Evolutionary conservation across 2,888 invertebrate genomes (phyloP), one percentile per base, ranked within the genome.

Genomic region (Acrobasis repandana): DNA sequence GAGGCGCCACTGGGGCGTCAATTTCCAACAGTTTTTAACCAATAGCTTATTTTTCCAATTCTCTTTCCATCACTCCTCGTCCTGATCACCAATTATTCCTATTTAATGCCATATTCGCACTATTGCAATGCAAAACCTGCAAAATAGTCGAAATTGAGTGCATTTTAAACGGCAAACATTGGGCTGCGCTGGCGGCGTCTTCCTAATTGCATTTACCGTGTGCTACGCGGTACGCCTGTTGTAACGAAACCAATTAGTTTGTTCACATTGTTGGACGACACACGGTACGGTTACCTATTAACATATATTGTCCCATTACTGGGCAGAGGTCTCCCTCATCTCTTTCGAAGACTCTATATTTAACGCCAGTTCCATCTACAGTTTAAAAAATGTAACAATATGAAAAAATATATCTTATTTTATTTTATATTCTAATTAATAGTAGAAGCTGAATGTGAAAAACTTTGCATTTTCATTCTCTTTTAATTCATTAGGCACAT

Each of bases 191-290:
- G 33, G 66, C 61, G 65, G 74, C 74, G 71, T 76, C 78, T 77
- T 76, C 71, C 72, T 85, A 84, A 86, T 83, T 80, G 79, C 78
- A 76, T 83, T 81, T 79, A 77, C 38, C 49, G 57, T 48, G 66
- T 61, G 65, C 64, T 63, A n/a, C n/a, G 60, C 70, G 73, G 75
- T n/a, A n/a, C n/a, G n/a, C n/a, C 78, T 6, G 74, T 77, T 76
- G 79, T 86, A 88, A 89, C 86, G 83, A 89, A 88, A 86, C 87
- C 84, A 89, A 89, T 89, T 87, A 84, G 70, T 57, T 11, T 34
- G 72, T 67, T 15, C 64, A 74, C 87, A 70, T 67, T 76, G 68
- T 58, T 36, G 8, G 4, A 20, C n/a, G 67, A 77, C 74, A 48
- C 49, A 82, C 80, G 78, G 61, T 58, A 64, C 50, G 9, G 28